Percentiles rank a stretch among this genome's conserved stretches.
phyloP scores from a whole-genome alignment of 2,888 invertebrate genomes.

The Aproaerema taeniolella region DNA sequence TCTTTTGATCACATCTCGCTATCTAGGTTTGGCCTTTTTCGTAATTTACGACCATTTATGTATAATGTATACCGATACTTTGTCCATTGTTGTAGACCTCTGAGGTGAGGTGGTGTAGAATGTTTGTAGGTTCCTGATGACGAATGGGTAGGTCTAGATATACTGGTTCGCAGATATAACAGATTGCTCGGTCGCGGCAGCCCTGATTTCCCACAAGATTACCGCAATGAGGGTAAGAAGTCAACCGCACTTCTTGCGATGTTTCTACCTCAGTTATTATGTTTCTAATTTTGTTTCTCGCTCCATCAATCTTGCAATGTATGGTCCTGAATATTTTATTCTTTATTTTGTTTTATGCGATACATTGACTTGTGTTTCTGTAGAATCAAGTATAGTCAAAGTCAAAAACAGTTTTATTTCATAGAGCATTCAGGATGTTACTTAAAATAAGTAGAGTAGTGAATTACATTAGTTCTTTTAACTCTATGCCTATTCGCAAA shows the following conservation, averaged over 20 bases:
- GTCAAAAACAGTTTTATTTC: too few species aligned
- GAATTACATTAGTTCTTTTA: too few species aligned
- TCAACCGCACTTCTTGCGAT: constrained; percentile 35
- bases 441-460: too few species aligned
- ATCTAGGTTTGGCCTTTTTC: constrained; percentile 1
- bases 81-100: neutral
- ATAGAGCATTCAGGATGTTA: too few species aligned
- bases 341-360: neutral
- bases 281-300: constrained; percentile 42
- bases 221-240: constrained; percentile 55
- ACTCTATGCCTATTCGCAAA: too few species aligned
- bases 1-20: constrained; percentile 4
- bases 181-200: constrained; percentile 52
- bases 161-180: constrained; percentile 44
- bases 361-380: neutral
- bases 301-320: constrained; percentile 32
- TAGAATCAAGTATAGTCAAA: too few species aligned
- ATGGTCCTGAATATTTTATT: constrained; percentile 29
- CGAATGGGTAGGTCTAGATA: constrained; percentile 30
- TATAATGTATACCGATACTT: constrained; percentile 1
- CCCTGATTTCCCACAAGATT: constrained; percentile 68
- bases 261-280: constrained; percentile 33
- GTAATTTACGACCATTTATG: constrained; percentile 6
- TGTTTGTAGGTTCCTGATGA: constrained; percentile 5
- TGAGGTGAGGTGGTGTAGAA: neutral